Base-by-base conservation (phyloP, 2,797 vertebrate genomes). In the Argyrosomus regius region DNA sequence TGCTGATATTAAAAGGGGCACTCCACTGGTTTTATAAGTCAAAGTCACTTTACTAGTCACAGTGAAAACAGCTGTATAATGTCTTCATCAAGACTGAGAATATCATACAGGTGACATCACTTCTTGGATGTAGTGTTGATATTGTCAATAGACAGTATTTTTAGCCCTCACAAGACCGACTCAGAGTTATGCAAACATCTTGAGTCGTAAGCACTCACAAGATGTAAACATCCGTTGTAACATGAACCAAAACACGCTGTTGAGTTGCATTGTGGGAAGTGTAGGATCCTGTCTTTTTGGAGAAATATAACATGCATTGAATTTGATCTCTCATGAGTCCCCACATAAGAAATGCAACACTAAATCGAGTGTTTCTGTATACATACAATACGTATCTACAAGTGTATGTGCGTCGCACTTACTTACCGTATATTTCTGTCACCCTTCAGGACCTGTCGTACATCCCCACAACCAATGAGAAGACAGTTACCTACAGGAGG, bases 401-500 rank as follows among this genome's bases (percentile, higher is more conserved):
- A 9, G 35, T 9, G 48, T 50, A 20, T 52, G 20, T 7, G 35
- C 52, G 28, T n/a, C 12, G 0, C 17, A 49, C 16, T 75, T 48
- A 26, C 72, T 81, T 3, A 81, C 22, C 8, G 3, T 4, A 52
- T 57, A 16, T 80, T 50, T 75, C n/a, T 88, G 20, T 83, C 62
- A 3, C 28, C 7, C 14, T 58, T 20, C 84, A 99, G 98, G 97
- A 97, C 84, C 95, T 96, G 72, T 94, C 96, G 70, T 97, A 96
- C 87, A 94, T 97, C 76, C 97, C 98, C 63, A 96, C 96, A 66
- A 95, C 95, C 93, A 98, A 95, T 77, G 96, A 98, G 85, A 98
- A 97, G 95, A 97, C 97, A 10, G 96, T 98, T 53, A 98, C 97
- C 22, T 99, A 98, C 92, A 96, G 96, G 84, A 96, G 97, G 81